These are phyloP conservation scores for Tenrec ecaudatus DNA, from an alignment of 2,113 vertebrate species.

Conservation along the genomic window DNA sequence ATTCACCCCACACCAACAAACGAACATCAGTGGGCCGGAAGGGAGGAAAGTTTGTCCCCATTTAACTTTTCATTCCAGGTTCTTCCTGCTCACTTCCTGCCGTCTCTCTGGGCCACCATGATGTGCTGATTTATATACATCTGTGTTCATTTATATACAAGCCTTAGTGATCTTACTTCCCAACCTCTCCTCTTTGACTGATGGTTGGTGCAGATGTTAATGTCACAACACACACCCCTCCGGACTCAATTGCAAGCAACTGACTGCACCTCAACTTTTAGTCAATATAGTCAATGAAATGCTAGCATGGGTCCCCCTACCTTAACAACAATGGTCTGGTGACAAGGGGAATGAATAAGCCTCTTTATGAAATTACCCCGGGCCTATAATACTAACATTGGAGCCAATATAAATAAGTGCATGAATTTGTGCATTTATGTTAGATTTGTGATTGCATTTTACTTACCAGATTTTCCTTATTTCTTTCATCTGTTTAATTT, in stretches of 20 bases:
- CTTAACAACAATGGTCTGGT: not conserved
- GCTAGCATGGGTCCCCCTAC: not conserved
- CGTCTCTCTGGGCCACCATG: too few species aligned
- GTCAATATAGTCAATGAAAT: not conserved
- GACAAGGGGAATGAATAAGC: not conserved
- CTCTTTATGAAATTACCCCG: not conserved
- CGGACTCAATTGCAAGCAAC: not conserved
- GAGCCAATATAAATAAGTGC: not conserved
- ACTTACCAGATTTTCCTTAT: not conserved
- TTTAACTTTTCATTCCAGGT: not conserved
- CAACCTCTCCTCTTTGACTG: not conserved
- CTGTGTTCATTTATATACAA: not conserved
- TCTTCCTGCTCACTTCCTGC: not conserved
- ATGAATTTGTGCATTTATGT: not conserved
- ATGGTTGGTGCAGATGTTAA: not conserved
- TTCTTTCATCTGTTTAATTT: too few species aligned
- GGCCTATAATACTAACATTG: not conserved
- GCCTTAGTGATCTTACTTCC: not conserved
- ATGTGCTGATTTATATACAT: too few species aligned
- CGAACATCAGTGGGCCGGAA: not conserved
- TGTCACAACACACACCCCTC: too few species aligned
- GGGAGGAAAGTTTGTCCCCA: not conserved
- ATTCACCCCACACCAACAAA: too few species aligned
- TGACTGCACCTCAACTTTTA: not conserved
- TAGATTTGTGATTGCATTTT: not conserved